These are phyloP conservation scores for Triplophysa siluroides DNA, from an alignment of 2,113 vertebrate genomes.

Conservation along the genomic window DNA sequence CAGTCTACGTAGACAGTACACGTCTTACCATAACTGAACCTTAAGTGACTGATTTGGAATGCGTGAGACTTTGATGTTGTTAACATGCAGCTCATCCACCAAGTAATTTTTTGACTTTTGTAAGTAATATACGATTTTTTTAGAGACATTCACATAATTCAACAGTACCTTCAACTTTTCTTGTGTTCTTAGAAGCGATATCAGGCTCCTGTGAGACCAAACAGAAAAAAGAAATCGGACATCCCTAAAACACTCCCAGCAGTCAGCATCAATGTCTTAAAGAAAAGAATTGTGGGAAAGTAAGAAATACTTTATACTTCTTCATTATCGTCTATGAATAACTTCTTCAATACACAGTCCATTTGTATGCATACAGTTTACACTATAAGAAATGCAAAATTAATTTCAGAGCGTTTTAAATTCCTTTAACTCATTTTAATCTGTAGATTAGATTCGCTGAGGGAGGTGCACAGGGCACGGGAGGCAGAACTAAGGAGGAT, in stretches of 20 bases:
- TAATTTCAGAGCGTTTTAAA: too few relatives aligned
- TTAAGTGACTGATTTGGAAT: too few relatives aligned
- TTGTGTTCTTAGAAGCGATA: slow-evolving; percentile 59
- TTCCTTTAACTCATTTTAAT: background rate
- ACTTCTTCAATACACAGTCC: too few relatives aligned
- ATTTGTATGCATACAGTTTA: too few relatives aligned
- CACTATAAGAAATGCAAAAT: too few relatives aligned
- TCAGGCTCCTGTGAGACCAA: slow-evolving; percentile 40
- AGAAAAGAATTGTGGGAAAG: slow-evolving; percentile 82
- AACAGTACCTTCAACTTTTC: background rate
- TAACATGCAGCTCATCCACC: too few relatives aligned
- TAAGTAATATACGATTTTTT: too few relatives aligned
- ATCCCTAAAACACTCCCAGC: slow-evolving; percentile 75
- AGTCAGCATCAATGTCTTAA: slow-evolving; percentile 80
- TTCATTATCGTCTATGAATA: background rate
- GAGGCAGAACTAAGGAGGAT: slow-evolving; percentile 84
- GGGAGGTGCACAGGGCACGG: slow-evolving; percentile 83
- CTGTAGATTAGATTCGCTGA: slow-evolving; percentile 79
- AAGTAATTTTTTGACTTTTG: too few relatives aligned
- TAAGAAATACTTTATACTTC: slow-evolving; percentile 53
- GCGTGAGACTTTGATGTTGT: background rate
- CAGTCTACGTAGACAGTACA: too few relatives aligned
- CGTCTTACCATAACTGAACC: too few relatives aligned
- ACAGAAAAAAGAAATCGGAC: slow-evolving; percentile 58
- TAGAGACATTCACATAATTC: too few relatives aligned